phyloP scores from a whole-genome alignment of 2,888 invertebrate species.

The Eucera pruinosa region DNA sequence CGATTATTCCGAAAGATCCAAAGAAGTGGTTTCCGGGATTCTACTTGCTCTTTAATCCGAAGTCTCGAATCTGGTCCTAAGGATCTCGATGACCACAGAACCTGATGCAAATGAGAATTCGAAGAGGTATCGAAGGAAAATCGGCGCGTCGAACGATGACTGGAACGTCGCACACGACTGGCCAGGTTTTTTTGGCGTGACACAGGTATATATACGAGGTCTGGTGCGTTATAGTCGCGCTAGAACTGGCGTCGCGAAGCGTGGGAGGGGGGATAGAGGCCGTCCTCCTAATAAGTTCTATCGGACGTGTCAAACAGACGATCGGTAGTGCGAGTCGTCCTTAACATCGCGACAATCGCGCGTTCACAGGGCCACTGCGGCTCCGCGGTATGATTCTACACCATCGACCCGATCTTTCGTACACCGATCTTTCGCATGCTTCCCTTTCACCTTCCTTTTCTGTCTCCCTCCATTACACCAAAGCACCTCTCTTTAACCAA shows the following conservation, averaged over 20 bases:
- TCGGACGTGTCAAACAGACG: conserved; percentile 35
- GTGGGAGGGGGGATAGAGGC: conserved; percentile 50
- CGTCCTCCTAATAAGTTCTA: conserved; percentile 51
- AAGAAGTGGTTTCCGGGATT: too few relatives aligned
- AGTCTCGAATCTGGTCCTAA: too few relatives aligned
- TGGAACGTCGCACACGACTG: conserved; percentile 65
- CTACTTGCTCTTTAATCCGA: too few relatives aligned
- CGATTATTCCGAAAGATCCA: too few relatives aligned
- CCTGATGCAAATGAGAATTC: too few relatives aligned
- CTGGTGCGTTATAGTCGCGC: conserved; percentile 50
- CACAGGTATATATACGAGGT: conserved; percentile 68
- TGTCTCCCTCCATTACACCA: conserved; percentile 28
- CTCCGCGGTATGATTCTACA: conserved; percentile 28
- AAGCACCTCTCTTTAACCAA: too few relatives aligned
- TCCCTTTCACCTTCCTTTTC: conserved; percentile 66
- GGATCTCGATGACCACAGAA: neutral
- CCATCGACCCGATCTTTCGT: conserved; percentile 57
- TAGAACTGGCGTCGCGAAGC: conserved; percentile 22
- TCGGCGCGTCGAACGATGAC: conserved; percentile 46
- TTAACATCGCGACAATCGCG: conserved; percentile 48
- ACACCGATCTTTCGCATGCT: conserved; percentile 64
- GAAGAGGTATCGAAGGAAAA: conserved; percentile 3
- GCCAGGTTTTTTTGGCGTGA: conserved; percentile 65
- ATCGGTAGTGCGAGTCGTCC: conserved; percentile 28
- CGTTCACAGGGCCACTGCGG: conserved; percentile 49